A percentile compares a stretch with the other conserved stretches of the same genome.
Conservation (phyloP, 1,140 invertebrate genomes). For the Daktulosphaira vitifoliae region DNA sequence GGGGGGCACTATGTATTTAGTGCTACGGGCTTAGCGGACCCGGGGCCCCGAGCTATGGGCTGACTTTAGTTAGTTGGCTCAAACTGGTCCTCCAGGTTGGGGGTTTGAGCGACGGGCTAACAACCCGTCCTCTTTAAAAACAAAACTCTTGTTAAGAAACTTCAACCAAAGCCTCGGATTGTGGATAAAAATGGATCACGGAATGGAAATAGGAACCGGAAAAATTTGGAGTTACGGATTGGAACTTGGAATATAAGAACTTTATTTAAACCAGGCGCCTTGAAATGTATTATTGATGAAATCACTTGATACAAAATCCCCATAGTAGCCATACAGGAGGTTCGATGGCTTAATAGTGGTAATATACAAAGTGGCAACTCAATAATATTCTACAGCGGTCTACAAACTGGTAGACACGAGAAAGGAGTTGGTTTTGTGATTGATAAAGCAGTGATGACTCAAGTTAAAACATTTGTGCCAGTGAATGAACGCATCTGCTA, state of each 20-base stretch:
- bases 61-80: background rate
- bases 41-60: background rate
- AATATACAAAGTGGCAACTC: background rate
- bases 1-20: too few species aligned
- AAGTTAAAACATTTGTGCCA: slow-evolving; percentile 20
- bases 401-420: background rate
- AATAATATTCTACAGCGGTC: slow-evolving; percentile 10
- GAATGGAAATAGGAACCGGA: background rate
- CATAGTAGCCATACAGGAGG: slow-evolving; percentile 33
- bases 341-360: slow-evolving; percentile 16
- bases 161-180: background rate
- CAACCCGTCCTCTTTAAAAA: background rate
- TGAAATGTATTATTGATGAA: background rate
- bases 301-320: slow-evolving; percentile 28
- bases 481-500: slow-evolving; percentile 33
- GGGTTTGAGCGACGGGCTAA: slow-evolving; percentile 13
- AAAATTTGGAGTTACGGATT: background rate
- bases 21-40: too few species aligned
- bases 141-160: background rate
- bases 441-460: too few species aligned
- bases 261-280: background rate
- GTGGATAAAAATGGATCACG: background rate
- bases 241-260: background rate
- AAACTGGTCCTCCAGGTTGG: background rate
- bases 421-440: slow-evolving; percentile 23